Conservation (phyloP, 2,113 vertebrate species). For the Cromileptes altivelis region DNA sequence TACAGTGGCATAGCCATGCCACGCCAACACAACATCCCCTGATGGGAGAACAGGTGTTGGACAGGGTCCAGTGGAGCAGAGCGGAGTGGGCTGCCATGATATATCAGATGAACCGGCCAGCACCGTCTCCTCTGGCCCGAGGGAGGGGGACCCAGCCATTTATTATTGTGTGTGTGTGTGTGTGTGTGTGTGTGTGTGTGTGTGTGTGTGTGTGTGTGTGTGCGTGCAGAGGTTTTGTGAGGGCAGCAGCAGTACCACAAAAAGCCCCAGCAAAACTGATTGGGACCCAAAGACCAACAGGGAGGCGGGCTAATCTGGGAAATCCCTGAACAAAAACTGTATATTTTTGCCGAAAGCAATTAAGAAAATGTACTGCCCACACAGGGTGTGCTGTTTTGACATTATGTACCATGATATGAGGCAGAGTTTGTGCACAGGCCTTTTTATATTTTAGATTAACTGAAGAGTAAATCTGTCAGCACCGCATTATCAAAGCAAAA, state of each 20-base stretch:
- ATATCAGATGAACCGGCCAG: conserved; percentile 76
- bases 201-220: conserved; percentile 26
- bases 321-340: conserved; percentile 58
- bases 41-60: conserved; percentile 85
- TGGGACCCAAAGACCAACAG: conserved; percentile 58
- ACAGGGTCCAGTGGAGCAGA: conserved; percentile 82
- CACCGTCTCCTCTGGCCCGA: conserved; percentile 73
- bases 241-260: conserved; percentile 59
- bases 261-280: conserved; percentile 62
- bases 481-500: neutral
- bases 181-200: conserved; percentile 44
- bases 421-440: neutral
- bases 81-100: conserved; percentile 75
- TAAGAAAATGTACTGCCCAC: conserved; percentile 1
- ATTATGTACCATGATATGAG: neutral
- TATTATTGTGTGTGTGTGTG: conserved; percentile 70
- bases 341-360: conserved; percentile 32
- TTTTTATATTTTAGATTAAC: neutral
- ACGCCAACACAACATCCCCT: conserved; percentile 81
- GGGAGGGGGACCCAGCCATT: conserved; percentile 85
- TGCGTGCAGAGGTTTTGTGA: conserved; percentile 30
- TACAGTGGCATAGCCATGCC: conserved; percentile 86
- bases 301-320: conserved; percentile 61
- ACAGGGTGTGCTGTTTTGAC: neutral
- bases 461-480: neutral